A percentile compares a stretch with the other conserved stretches of the same genome.
phyloP scores from a whole-genome alignment of 2,113 vertebrate genomes.

The Lycocorax pyrrhopterus region DNA sequence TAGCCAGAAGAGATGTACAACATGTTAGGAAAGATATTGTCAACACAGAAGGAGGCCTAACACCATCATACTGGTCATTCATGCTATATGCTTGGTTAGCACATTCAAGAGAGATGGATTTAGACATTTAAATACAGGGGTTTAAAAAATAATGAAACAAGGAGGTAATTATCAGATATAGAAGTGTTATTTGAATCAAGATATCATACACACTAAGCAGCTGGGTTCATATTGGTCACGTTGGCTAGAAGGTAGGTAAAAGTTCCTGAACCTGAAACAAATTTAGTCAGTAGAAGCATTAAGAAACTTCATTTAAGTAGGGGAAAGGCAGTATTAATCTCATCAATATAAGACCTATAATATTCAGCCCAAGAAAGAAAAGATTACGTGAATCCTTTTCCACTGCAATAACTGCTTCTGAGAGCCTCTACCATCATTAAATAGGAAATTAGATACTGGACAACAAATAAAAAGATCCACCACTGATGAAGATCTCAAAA shows the following conservation, averaged over 20 bases:
- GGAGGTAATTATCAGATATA: neutral
- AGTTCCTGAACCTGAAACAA: neutral
- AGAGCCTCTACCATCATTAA: neutral
- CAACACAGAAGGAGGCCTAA: neutral
- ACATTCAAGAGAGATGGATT: neutral
- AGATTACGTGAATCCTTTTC: neutral
- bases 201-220: neutral
- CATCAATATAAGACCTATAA: neutral
- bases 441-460: neutral
- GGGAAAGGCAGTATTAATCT: neutral
- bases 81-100: neutral
- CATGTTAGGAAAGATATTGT: neutral
- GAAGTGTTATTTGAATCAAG: neutral
- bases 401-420: neutral
- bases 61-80: neutral
- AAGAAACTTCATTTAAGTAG: neutral
- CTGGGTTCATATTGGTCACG: neutral
- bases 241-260: neutral
- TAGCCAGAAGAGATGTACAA: neutral
- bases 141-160: neutral
- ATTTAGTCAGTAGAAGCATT: neutral
- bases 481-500: neutral
- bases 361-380: neutral
- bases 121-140: neutral
- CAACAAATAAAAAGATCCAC: neutral